phyloP scores from a whole-genome alignment of 2,797 vertebrate species.

The Amniataba percoides region DNA sequence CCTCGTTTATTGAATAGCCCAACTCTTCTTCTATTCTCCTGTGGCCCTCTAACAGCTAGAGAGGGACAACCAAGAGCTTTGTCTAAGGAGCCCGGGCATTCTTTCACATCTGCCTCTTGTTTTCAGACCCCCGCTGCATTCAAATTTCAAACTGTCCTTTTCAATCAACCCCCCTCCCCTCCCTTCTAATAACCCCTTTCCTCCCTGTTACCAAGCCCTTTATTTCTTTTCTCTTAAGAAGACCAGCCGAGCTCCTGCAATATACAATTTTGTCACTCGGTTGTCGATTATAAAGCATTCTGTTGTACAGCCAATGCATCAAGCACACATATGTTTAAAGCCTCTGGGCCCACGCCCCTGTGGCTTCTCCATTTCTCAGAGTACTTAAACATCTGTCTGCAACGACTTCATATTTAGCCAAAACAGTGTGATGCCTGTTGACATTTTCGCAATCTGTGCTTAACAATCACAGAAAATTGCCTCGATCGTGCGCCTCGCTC shows the following conservation, averaged over 20 bases:
- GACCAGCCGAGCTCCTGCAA: conserved; percentile 68
- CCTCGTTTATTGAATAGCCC: conserved; percentile 79
- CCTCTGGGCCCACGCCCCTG: conserved; percentile 77
- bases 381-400: conserved; percentile 83
- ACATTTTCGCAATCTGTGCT: conserved; percentile 74
- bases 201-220: conserved; percentile 56
- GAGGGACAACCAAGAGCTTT: conserved; percentile 83
- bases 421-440: conserved; percentile 75
- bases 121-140: conserved; percentile 81
- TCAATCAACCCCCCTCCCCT: conserved; percentile 76
- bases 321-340: conserved; percentile 79
- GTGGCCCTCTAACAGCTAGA: conserved; percentile 80
- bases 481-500: conserved; percentile 32
- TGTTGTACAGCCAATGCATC: conserved; percentile 66
- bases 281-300: conserved; percentile 73
- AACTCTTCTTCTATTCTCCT: conserved; percentile 84
- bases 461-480: conserved; percentile 70
- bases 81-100: conserved; percentile 81
- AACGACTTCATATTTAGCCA: conserved; percentile 73
- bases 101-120: conserved; percentile 89
- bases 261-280: conserved; percentile 65
- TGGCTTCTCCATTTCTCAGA: conserved; percentile 80
- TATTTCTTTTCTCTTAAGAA: conserved; percentile 48
- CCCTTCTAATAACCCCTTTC: conserved; percentile 75
- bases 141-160: conserved; percentile 86